These are phyloP conservation scores for Pseudolaguvia tuberculata DNA, from an alignment of 2,113 vertebrate species.

Conservation along the genomic window DNA sequence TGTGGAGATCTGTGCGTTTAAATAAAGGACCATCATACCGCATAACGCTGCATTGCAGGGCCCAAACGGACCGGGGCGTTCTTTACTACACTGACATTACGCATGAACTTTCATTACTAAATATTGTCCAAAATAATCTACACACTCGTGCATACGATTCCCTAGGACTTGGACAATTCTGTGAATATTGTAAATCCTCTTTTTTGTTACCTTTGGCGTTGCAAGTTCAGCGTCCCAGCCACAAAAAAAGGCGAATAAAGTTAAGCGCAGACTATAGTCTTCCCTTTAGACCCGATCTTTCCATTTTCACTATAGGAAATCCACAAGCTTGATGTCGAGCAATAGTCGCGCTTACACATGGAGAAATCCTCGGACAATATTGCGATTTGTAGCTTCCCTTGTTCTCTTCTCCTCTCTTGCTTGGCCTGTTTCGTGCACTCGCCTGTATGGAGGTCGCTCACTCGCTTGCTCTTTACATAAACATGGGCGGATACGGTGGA, in stretches of 20 bases:
- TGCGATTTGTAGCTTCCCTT: not conserved
- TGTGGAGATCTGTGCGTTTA: not conserved
- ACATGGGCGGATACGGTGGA: conserved; percentile 74
- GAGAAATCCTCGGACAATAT: not conserved
- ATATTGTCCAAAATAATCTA: not conserved
- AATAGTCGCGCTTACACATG: not conserved
- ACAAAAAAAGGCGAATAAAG: conserved; percentile 54
- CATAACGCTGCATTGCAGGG: conserved; percentile 64
- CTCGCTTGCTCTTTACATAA: conserved; percentile 63
- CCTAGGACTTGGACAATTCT: not conserved
- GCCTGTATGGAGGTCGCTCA: conserved; percentile 53
- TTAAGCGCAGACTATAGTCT: conserved; percentile 62
- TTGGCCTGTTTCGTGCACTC: conserved; percentile 57
- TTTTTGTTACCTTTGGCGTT: conserved; percentile 64
- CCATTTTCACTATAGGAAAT: conserved; percentile 61
- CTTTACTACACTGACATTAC: not conserved
- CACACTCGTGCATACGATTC: not conserved
- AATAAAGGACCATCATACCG: conserved; percentile 55
- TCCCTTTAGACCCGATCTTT: conserved; percentile 60
- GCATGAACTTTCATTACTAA: no score
- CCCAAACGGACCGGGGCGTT: conserved; percentile 65
- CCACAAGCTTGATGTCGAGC: not conserved
- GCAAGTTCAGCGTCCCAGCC: conserved; percentile 72
- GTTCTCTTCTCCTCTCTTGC: conserved; percentile 37
- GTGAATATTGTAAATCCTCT: not conserved